Evolutionary conservation across 2,888 invertebrate species (phyloP), one percentile per base, ranked within the genome.

Genomic region (Mantis religiosa): DNA sequence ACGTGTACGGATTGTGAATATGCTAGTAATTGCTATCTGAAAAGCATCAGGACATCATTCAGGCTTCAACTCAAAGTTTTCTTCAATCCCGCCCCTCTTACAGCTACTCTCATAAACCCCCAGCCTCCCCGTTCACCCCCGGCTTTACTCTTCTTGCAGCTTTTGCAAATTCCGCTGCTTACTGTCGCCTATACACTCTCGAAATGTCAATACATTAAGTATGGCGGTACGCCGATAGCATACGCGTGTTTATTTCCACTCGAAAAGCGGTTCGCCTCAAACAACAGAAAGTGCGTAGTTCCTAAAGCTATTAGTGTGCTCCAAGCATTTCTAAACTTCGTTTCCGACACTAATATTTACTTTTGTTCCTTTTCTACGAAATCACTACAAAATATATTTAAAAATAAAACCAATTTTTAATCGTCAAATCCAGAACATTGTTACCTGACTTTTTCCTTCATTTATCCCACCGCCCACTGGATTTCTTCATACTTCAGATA

Each of bases 11-110:
- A 85, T 88, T 34, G 85, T 88, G 88, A 88, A 88, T 88, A 88
- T 85, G 88, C 84, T 81, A 34, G 88, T 88, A 88, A 88, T 88
- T 88, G 88, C 88, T 81, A 34, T 85, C 88, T 88, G 84, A 83
- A 88, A 88, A 71, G 83, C 88, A 87, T 82, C 87, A 82, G 82
- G 27, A 82, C 82, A 87, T 87, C 87, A 87, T 82, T 87, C 82
- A 87, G 82, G 82, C 87, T 87, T 87, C 28, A 82, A 30, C 34
- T 34, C 30, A 81, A 87, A 87, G 82, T 81, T 87, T 87, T 87
- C 82, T 87, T 87, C 87, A 34, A 82, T 87, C 87, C 86, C 81
- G 25, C 82, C 54, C 87, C 87, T 87, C 34, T 82, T 71, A 71
- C 25, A 71, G 54, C 54, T 71, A 71, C 54, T 71, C 54, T 71